Evolutionary conservation across 2,797 vertebrate genomes (phyloP).

Genomic region (Pteropus rufus): DNA sequence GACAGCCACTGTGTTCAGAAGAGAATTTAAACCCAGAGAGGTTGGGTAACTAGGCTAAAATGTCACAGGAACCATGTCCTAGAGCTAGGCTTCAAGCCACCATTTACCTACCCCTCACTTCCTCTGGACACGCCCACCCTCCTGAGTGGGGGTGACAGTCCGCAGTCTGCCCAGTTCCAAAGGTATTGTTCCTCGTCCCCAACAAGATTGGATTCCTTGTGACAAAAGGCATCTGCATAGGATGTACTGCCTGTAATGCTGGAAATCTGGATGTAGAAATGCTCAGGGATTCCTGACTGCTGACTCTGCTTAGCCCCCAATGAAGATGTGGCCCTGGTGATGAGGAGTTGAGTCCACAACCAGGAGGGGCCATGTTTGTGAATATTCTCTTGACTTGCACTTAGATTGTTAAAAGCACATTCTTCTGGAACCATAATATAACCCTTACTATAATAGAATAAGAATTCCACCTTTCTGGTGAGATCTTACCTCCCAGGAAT

Average conservation of each 20-base stretch:
- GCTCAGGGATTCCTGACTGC: not conserved
- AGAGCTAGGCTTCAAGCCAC: not conserved
- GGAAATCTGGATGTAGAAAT: not conserved
- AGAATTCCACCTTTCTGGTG: not conserved
- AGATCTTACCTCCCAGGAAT: not conserved
- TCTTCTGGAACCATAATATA: not conserved
- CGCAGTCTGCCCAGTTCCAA: not conserved
- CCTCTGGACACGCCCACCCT: not conserved
- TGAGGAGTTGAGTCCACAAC: not conserved
- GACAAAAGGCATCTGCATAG: not conserved
- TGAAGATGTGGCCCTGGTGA: not conserved
- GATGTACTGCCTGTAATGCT: not conserved
- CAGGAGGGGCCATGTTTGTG: not conserved
- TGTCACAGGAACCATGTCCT: not conserved
- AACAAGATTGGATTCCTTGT: not conserved
- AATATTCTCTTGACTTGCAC: not conserved
- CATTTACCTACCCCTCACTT: not conserved
- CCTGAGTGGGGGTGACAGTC: not conserved
- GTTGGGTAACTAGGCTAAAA: not conserved
- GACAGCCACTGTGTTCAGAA: not conserved
- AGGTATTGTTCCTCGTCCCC: not conserved
- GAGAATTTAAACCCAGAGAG: not conserved
- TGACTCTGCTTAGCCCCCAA: not conserved
- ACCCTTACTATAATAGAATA: not conserved
- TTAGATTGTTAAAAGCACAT: not conserved